phyloP scores from a whole-genome alignment of 2,113 vertebrate genomes.

The Columba livia region DNA sequence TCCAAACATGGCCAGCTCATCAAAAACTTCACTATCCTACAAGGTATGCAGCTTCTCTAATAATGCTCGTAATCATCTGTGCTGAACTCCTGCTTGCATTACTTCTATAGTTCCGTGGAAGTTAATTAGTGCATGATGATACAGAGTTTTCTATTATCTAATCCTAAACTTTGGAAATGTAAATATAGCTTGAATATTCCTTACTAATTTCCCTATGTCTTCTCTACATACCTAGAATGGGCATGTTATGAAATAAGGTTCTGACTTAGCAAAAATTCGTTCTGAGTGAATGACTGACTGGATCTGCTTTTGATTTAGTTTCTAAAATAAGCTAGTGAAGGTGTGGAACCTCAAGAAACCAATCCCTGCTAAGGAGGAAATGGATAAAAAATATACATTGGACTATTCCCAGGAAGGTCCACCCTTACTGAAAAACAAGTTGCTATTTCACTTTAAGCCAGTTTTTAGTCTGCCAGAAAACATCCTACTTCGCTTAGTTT shows the following conservation, averaged over 20 bases:
- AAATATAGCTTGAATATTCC: neutral
- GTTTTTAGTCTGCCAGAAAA: constrained; percentile 44
- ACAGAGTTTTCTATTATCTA: neutral
- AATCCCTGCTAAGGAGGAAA: constrained; percentile 43
- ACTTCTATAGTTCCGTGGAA: neutral
- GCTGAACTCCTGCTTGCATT: neutral
- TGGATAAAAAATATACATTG: constrained; percentile 27
- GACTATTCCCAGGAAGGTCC: constrained; percentile 44
- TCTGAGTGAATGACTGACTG: neutral
- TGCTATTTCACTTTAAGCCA: constrained; percentile 51
- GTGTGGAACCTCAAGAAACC: constrained; percentile 31
- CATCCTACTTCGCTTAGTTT: constrained; percentile 37
- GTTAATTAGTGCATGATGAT: neutral
- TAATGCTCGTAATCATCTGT: neutral
- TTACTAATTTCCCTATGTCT: neutral
- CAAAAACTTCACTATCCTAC: constrained; percentile 95
- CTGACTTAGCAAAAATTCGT: constrained; percentile 51
- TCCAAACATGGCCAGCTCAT: constrained; percentile 95
- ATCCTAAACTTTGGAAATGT: neutral
- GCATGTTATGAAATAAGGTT: neutral
- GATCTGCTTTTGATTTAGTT: constrained; percentile 32
- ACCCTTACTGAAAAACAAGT: constrained; percentile 55
- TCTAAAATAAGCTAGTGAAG: constrained; percentile 46
- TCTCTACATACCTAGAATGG: neutral
- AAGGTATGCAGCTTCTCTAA: constrained; percentile 78